Conservation (phyloP, 1,140 invertebrate genomes). For the Drosophila varians region DNA sequence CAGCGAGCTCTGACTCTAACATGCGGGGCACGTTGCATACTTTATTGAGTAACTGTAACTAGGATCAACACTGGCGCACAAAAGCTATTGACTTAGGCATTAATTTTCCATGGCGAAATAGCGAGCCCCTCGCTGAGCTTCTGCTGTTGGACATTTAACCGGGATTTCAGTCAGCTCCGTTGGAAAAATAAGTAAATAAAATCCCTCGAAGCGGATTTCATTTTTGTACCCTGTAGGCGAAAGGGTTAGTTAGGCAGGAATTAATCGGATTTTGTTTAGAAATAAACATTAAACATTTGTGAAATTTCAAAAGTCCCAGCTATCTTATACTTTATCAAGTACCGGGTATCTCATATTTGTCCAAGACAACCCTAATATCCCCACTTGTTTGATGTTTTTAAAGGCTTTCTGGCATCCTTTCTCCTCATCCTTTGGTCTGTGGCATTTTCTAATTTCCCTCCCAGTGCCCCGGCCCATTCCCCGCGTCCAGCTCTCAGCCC, state of each 20-base stretch:
- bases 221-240: background rate
- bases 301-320: no score
- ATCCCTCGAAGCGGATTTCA: conserved; percentile 3
- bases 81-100: conserved; percentile 47
- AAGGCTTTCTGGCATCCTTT: background rate
- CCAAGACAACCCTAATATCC: background rate
- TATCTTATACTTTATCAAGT: background rate
- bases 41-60: conserved; percentile 60
- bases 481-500: conserved; percentile 3
- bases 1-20: conserved; percentile 31
- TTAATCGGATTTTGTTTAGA: background rate
- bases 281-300: no score
- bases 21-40: conserved; percentile 60
- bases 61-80: conserved; percentile 66
- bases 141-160: conserved; percentile 45
- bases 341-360: background rate
- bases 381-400: background rate
- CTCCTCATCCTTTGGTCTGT: conserved; percentile 20
- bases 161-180: conserved; percentile 36
- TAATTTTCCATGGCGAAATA: conserved; percentile 57
- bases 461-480: background rate
- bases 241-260: background rate
- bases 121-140: background rate
- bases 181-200: conserved; percentile 17
- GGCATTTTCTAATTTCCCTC: conserved; percentile 77